Percentiles rank a stretch among this genome's conserved stretches.
Conservation (phyloP, 2,797 vertebrate genomes). For the Pyrocephalus nanus region DNA sequence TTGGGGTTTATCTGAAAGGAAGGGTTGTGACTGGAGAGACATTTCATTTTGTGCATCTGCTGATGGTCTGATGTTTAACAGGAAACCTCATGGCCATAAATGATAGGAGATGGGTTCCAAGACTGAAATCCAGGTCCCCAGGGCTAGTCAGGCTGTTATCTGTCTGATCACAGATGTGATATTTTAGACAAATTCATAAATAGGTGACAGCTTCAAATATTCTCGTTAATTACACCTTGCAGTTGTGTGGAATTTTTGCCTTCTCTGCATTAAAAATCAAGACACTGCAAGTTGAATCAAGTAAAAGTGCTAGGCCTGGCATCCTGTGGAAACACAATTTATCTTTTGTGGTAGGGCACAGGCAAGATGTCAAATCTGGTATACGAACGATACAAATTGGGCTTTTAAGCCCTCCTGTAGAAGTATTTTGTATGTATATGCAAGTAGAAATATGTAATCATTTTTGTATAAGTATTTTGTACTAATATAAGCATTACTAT, state of each 20-base stretch:
- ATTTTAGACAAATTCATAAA: background rate
- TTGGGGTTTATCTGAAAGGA: background rate
- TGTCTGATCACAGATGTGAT: background rate
- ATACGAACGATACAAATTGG: background rate
- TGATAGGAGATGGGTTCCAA: background rate
- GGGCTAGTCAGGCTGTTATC: background rate
- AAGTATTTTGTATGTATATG: background rate
- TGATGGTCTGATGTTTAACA: background rate
- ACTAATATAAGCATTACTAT: background rate
- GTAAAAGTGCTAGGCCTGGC: background rate
- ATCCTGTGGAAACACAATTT: background rate
- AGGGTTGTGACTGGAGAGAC: background rate
- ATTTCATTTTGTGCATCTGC: background rate
- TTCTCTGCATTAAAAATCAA: background rate
- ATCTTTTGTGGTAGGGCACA: background rate
- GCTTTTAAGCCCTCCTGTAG: background rate
- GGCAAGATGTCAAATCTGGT: background rate
- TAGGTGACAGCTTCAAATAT: background rate
- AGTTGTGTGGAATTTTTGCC: background rate
- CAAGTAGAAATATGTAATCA: background rate
- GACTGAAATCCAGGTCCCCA: background rate
- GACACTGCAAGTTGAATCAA: background rate
- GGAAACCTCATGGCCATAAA: background rate
- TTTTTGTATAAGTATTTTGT: background rate
- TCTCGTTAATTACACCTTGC: background rate